Conservation (phyloP, 1,140 invertebrate species). For the Hypothenemus hampei region DNA sequence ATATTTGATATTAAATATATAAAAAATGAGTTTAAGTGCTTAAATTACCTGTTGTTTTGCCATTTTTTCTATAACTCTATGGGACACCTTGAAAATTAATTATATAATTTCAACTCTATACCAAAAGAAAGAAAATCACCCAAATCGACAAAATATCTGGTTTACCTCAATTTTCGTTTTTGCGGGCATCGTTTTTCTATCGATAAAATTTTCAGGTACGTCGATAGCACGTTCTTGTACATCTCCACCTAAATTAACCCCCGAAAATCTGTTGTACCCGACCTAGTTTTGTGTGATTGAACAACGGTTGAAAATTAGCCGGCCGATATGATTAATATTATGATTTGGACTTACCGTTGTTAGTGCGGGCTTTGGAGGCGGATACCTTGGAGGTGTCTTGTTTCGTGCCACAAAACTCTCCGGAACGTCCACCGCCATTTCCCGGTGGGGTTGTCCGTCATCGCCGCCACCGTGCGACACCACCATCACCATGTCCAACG, state of each 20-base stretch:
- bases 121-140: no score
- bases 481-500: slow-evolving; percentile 55
- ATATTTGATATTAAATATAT: no score
- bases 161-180: slow-evolving; percentile 42
- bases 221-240: slow-evolving; percentile 70
- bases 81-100: no score
- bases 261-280: slow-evolving; percentile 46
- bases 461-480: slow-evolving; percentile 63
- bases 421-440: slow-evolving; percentile 98
- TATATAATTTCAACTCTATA: no score
- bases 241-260: slow-evolving; percentile 45
- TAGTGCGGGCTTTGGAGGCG: slow-evolving; percentile 60
- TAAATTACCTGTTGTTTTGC: no score
- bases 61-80: no score
- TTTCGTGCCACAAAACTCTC: slow-evolving; percentile 87
- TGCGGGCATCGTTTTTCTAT: slow-evolving; percentile 59
- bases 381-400: slow-evolving; percentile 89
- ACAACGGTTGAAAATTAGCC: not conserved
- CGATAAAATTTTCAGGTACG: slow-evolving; percentile 70
- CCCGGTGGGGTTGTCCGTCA: slow-evolving; percentile 77
- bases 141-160: no score
- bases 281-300: slow-evolving; percentile 28
- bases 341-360: slow-evolving; percentile 35
- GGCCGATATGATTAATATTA: not conserved
- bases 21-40: no score